phyloP scores from a whole-genome alignment of 2,888 invertebrate genomes.

The Lithophane socia region DNA sequence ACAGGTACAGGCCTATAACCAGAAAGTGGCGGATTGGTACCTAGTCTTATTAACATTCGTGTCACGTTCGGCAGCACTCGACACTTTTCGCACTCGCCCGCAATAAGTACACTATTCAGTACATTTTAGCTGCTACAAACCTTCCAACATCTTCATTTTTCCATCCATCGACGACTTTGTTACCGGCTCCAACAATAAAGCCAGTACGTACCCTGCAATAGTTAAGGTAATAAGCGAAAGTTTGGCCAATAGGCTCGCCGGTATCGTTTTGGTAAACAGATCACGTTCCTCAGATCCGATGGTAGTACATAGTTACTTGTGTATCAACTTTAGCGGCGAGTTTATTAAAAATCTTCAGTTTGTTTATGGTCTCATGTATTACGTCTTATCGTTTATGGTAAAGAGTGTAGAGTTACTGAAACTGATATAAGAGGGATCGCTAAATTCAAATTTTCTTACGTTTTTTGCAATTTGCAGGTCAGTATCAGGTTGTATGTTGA shows the following conservation, averaged over 20 bases:
- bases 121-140: slow-evolving; percentile 18
- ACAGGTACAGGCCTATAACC: slow-evolving; percentile 40
- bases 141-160: not conserved
- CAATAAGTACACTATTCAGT: slow-evolving; percentile 54
- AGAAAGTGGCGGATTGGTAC: slow-evolving; percentile 52
- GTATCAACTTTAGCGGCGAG: slow-evolving; percentile 43
- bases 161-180: slow-evolving; percentile 11
- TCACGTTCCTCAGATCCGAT: slow-evolving; percentile 55
- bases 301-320: slow-evolving; percentile 56
- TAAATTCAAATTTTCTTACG: too few species aligned
- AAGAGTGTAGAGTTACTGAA: not conserved
- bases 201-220: slow-evolving; percentile 15
- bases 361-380: slow-evolving; percentile 36
- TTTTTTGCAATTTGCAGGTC: too few species aligned
- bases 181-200: rapidly evolving
- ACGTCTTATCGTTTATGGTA: not conserved
- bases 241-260: slow-evolving; percentile 1
- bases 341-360: slow-evolving; percentile 60
- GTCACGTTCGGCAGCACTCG: slow-evolving; percentile 61
- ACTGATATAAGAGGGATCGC: too few species aligned
- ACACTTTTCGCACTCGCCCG: slow-evolving; percentile 61
- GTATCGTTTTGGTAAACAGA: slow-evolving; percentile 32
- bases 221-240: not conserved
- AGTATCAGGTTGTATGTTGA: too few species aligned
- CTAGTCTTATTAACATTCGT: slow-evolving; percentile 58